Evolutionary conservation across 1,140 invertebrate genomes (phyloP), one percentile per base, ranked within the genome.

Genomic region (Heliconius hermathena): DNA sequence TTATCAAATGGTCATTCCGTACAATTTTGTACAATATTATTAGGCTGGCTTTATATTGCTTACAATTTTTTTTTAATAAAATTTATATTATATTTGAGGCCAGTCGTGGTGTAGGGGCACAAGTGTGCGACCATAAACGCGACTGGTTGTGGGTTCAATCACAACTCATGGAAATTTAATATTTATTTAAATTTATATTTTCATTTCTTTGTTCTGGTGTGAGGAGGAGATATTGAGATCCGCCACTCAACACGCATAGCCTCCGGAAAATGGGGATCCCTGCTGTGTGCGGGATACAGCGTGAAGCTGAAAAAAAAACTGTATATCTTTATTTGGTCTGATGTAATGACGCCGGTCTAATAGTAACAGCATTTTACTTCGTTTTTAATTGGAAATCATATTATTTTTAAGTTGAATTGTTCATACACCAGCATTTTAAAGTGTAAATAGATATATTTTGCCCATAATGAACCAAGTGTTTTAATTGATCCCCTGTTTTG

Each of bases 391-490:
- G 88, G 87, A 90, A 92, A 88, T 92, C 90, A 87, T 86, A 80
- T 87, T 90, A 88, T 87, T 88, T 89, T 89, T 90, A 91, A 90
- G 88, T 85, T 86, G 13, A 89, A 91, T 91, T 93, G 90, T 93
- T 92, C 89, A 91, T 93, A 92, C 60, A 66, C 87, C 90, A 90
- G 89, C 88, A 91, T 92, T 91, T 91, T 92, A 88, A 93, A 90
- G 85, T 93, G 91, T 91, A 94, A 92, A 92, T 92, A 93, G 88
- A 93, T 92, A 92, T 91, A 94, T 93, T 93, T 92, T 92, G 90
- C 91, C 90, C 88, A 90, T 91, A 91, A 89, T 89, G 87, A 84
- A 85, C 74, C 52, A 78, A 77, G 81, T 82, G 81, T 86, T 86
- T 83, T 81, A 72, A 84, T 83, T 78, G 11, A 1, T 38, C 29